phyloP scores from a whole-genome alignment of 1,140 invertebrate species.

The Antheraea pernyi region DNA sequence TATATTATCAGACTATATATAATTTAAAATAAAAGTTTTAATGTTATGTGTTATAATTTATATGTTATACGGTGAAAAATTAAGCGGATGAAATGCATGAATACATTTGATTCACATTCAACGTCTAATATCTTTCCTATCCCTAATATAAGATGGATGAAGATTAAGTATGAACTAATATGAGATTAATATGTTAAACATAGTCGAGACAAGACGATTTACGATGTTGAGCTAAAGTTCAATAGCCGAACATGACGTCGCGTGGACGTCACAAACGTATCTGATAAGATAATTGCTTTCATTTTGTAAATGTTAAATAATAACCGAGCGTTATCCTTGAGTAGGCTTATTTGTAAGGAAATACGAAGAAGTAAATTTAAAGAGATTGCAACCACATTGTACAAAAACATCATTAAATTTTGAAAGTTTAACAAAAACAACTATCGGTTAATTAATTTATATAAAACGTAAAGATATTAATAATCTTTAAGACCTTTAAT shows the following conservation, averaged over 20 bases:
- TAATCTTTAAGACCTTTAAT: no score
- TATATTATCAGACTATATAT: no score
- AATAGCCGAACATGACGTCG: slow-evolving; percentile 30
- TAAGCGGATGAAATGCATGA: neutral
- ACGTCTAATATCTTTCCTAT: neutral
- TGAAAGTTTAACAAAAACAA: no score
- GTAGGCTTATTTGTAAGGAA: neutral
- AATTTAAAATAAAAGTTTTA: no score
- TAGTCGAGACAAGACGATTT: slow-evolving; percentile 18
- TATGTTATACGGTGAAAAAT: no score
- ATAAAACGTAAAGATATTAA: no score
- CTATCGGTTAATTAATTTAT: no score
- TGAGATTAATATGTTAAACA: slow-evolving; percentile 25
- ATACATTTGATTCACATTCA: neutral
- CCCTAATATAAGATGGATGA: slow-evolving; percentile 9
- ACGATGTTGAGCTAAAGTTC: slow-evolving; percentile 29
- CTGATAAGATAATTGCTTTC: slow-evolving; percentile 26
- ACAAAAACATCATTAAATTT: no score
- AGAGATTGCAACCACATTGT: no score
- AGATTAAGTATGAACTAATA: slow-evolving; percentile 20
- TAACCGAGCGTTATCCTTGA: neutral
- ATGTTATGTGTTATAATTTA: no score
- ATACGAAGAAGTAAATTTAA: no score
- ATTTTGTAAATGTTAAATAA: slow-evolving; percentile 8
- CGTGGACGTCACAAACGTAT: slow-evolving; percentile 17